Evolutionary conservation across 2,888 invertebrate genomes (phyloP).

Genomic region (Onchidella celtica): DNA sequence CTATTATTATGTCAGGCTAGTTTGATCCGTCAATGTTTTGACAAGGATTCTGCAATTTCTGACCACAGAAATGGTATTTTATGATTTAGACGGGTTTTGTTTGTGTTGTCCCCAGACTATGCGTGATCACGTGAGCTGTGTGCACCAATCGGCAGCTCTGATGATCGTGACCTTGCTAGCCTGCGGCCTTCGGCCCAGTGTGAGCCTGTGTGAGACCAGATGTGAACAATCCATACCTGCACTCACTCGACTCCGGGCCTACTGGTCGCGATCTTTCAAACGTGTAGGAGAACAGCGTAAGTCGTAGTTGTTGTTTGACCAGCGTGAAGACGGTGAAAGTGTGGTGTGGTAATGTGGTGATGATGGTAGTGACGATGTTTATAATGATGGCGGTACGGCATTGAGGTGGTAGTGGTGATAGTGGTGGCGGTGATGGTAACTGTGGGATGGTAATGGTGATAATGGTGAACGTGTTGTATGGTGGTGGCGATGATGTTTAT

Average conservation of each 20-base stretch:
- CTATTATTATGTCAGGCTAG: too few relatives aligned
- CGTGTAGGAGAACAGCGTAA: slow-evolving; percentile 47
- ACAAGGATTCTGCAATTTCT: too few relatives aligned
- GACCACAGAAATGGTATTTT: too few relatives aligned
- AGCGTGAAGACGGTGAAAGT: background rate
- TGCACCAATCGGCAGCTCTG: slow-evolving; percentile 31
- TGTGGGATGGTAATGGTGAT: background rate
- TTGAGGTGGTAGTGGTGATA: background rate
- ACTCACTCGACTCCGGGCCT: slow-evolving; percentile 29
- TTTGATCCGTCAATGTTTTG: too few relatives aligned
- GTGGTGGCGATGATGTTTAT: background rate
- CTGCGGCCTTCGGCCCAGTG: slow-evolving; percentile 15
- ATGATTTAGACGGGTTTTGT: too few relatives aligned
- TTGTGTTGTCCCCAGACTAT: too few relatives aligned
- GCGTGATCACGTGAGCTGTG: slow-evolving; percentile 38
- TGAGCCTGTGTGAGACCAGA: slow-evolving; percentile 38
- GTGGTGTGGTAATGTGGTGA: background rate
- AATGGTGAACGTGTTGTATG: background rate
- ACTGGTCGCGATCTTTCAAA: slow-evolving; percentile 50
- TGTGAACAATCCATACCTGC: slow-evolving; percentile 48
- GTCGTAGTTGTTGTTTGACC: background rate
- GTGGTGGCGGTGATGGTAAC: background rate
- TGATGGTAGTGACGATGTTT: background rate
- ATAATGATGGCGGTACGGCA: background rate
- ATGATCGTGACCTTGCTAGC: slow-evolving; percentile 30